A percentile compares a stretch with the other conserved stretches of the same genome.
Conservation (phyloP, 92 coral and sea anemone species). For the Nematostella vectensis region DNA sequence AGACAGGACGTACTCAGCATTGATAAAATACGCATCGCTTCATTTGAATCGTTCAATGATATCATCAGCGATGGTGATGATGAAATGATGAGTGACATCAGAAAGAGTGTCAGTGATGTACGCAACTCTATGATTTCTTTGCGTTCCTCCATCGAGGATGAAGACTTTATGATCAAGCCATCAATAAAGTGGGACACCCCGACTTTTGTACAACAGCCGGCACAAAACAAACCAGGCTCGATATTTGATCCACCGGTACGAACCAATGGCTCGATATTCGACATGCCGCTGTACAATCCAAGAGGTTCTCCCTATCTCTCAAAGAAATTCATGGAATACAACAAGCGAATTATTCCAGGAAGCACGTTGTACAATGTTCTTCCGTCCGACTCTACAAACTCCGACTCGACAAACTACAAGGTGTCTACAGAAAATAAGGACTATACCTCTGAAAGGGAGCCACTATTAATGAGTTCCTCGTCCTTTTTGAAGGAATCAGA, state of each 20-base stretch:
- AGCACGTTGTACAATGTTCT: too few species aligned
- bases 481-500: too few species aligned
- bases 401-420: too few species aligned
- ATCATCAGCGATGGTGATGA: constrained; percentile 14
- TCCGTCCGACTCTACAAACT: too few species aligned
- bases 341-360: neutral
- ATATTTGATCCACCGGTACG: neutral
- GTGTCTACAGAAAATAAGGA: too few species aligned
- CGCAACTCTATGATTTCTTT: constrained; percentile 14
- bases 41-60: constrained; percentile 31
- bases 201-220: neutral
- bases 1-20: neutral
- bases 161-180: neutral
- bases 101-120: constrained; percentile 17
- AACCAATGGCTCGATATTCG: neutral
- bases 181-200: constrained; percentile 3
- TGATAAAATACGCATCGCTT: constrained; percentile 18
- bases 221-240: neutral
- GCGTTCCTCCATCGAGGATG: neutral
- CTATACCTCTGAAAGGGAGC: too few species aligned
- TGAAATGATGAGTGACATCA: constrained; percentile 8
- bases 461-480: too few species aligned
- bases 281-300: neutral
- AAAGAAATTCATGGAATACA: neutral
- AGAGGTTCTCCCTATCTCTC: neutral